Evolutionary conservation across 2,888 invertebrate species (phyloP), one percentile per base, ranked within the genome.

Genomic region (Teinopalpus imperialis): DNA sequence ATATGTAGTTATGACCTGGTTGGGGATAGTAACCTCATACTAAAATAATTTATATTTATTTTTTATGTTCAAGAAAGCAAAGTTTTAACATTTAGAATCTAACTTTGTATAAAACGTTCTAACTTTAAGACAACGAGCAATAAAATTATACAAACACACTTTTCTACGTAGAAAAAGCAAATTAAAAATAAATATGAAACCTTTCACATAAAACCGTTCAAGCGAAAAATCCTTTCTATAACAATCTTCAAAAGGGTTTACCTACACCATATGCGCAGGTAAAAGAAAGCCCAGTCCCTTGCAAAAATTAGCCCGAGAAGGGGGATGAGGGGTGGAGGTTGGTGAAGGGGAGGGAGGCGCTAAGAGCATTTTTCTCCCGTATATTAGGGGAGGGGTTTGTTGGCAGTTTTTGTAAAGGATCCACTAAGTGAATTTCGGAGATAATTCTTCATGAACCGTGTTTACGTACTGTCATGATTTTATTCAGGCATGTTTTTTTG

Each of bases 261-360:
- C 61, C 54, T 54, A 56, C 54, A 56, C 53, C 57, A 60, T 56
- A 56, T 51, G 53, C 46, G 59, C 72, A 78, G 80, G 82, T 81
- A 79, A 77, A 81, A 82, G 83, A 85, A 80, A 79, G 74, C 69
- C 62, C 57, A 64, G 59, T 63, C 74, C 77, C 74, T 78, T 77
- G 73, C 78, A 82, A 83, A 85, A 85, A 82, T 81, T 73, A 68
- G 69, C 75, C 65, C 62, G 55, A 56, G 61, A 53, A 52, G 61
- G 62, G 66, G 50, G 51, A 42, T n/a, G 16, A 52, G 62, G 49
- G 45, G 37, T 18, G 39, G 31, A 31, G 52, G 48, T 36, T 49
- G 61, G 61, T 57, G 49, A 47, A 37, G 51, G 47, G 29, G 53
- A 61, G 56, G 57, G 53, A 54, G 55, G 54, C 37, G 51, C 53